phyloP scores from a whole-genome alignment of 2,888 invertebrate species.

The Amiota communis region DNA sequence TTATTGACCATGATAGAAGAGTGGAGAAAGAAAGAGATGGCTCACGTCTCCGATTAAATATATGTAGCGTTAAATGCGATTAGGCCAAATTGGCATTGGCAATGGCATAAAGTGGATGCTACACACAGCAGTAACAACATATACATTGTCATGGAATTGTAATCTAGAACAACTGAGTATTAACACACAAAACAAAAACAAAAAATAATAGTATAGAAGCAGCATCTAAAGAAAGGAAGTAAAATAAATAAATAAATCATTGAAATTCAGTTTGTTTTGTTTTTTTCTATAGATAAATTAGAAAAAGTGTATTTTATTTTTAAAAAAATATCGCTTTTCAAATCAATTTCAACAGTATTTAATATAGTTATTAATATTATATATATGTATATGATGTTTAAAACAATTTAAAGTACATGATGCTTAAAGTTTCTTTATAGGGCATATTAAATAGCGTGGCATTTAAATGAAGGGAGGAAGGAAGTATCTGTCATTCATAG shows the following conservation, averaged over 20 bases:
- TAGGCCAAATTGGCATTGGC: background rate
- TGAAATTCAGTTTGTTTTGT: too few relatives aligned
- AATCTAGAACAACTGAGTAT: constrained; percentile 6
- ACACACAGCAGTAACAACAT: background rate
- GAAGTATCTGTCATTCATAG: too few relatives aligned
- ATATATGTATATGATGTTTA: constrained; percentile 43
- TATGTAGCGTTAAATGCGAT: constrained; percentile 28
- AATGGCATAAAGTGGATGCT: background rate
- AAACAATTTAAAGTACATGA: constrained; percentile 32
- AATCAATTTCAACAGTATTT: background rate
- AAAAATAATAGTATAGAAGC: too few relatives aligned
- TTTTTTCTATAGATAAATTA: background rate
- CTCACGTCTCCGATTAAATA: background rate
- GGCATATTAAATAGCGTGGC: constrained; percentile 46
- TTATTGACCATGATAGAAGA: too few relatives aligned
- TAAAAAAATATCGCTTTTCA: constrained; percentile 36
- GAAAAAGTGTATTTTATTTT: constrained; percentile 24
- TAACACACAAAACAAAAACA: background rate
- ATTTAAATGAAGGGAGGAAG: background rate
- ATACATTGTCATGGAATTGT: background rate
- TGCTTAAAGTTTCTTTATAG: background rate
- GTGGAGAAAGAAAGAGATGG: background rate
- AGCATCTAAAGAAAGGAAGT: too few relatives aligned
- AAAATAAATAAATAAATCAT: too few relatives aligned
- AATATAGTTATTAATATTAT: constrained; percentile 29